A percentile compares a stretch with the other conserved stretches of the same genome.
Evolutionary conservation across 2,797 vertebrate genomes (phyloP).

Genomic region (Gephyroberyx darwinii): DNA sequence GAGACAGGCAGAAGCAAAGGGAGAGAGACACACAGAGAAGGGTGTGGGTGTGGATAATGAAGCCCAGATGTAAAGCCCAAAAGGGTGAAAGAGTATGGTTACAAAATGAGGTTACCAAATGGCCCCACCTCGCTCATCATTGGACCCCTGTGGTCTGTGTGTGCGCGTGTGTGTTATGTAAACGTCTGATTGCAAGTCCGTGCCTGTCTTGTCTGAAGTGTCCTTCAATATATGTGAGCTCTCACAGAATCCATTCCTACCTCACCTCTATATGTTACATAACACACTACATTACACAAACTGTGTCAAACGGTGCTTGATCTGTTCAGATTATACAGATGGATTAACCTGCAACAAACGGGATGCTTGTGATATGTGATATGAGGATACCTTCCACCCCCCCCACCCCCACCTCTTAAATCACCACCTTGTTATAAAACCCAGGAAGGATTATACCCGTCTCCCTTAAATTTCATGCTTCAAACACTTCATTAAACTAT

Average conservation of each 20-base stretch:
- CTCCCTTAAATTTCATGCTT: too few relatives aligned
- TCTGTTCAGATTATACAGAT: too few relatives aligned
- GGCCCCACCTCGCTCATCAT: conserved; percentile 8
- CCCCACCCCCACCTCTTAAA: not conserved
- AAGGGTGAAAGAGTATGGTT: conserved; percentile 53
- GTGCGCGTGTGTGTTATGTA: conserved; percentile 54
- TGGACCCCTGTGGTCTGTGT: conserved; percentile 12
- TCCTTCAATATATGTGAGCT: conserved; percentile 16
- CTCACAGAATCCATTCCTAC: conserved; percentile 1
- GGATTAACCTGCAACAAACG: not conserved
- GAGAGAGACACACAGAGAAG: not conserved
- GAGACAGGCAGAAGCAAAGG: not conserved
- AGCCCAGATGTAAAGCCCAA: conserved; percentile 59
- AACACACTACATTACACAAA: not conserved
- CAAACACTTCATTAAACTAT: too few relatives aligned
- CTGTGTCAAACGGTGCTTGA: too few relatives aligned
- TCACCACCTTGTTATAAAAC: too few relatives aligned
- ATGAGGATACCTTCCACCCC: not conserved
- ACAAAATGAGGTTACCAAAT: conserved; percentile 60
- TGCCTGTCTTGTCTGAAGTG: conserved; percentile 42
- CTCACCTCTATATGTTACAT: not conserved
- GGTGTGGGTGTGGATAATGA: conserved; percentile 26
- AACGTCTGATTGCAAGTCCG: conserved; percentile 55
- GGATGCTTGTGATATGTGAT: not conserved
- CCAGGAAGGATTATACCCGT: too few relatives aligned